A percentile compares a stretch with the other conserved stretches of the same genome.
These are phyloP conservation scores for Lemur catta DNA, from an alignment of 2,797 vertebrate species.

Conservation along the genomic window DNA sequence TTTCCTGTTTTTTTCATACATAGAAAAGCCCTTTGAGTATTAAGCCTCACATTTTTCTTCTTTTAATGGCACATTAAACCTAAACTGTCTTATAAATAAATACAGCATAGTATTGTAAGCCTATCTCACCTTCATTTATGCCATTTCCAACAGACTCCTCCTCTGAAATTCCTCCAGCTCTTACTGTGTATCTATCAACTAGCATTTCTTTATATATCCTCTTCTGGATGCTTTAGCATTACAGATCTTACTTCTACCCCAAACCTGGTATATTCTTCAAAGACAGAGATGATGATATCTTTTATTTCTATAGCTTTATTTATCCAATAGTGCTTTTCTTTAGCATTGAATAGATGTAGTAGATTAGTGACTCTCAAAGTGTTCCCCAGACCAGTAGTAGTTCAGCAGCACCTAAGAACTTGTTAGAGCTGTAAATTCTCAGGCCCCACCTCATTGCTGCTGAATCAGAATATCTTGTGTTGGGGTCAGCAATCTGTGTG, in stretches of 20 bases:
- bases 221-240: background rate
- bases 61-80: slow-evolving; percentile 64
- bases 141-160: background rate
- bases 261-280: background rate
- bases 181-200: background rate
- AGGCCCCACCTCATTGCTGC: background rate
- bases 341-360: background rate
- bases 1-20: slow-evolving; percentile 86
- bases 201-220: background rate
- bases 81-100: slow-evolving; percentile 49
- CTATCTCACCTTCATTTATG: background rate
- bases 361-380: background rate
- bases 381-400: background rate
- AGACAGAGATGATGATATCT: background rate
- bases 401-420: background rate
- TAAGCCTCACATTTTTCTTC: slow-evolving; percentile 61
- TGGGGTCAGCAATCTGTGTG: background rate
- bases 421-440: background rate
- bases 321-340: background rate
- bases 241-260: background rate
- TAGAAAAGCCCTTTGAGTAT: slow-evolving; percentile 78
- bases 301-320: background rate
- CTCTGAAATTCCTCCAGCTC: background rate
- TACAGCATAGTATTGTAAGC: background rate
- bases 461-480: background rate